phyloP scores from a whole-genome alignment of 23 tunicate genomes.

The Trididemnum clinides region DNA sequence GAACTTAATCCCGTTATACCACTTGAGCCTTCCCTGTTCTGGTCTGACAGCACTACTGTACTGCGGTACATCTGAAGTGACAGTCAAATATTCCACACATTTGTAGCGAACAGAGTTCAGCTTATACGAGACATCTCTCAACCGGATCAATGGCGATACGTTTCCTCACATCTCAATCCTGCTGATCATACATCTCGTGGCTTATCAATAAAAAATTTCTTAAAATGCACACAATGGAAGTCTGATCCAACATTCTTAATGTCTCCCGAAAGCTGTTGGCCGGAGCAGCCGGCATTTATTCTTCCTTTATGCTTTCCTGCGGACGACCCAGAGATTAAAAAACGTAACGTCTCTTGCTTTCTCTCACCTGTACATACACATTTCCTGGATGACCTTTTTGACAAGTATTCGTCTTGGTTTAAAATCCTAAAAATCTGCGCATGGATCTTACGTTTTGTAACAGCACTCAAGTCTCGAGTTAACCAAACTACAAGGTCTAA shows the following conservation, averaged over 20 bases:
- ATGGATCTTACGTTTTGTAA: too few relatives aligned
- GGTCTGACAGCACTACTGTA: constrained; percentile 68
- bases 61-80: constrained; percentile 35
- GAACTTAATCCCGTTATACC: constrained; percentile 23
- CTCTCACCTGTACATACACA: too few relatives aligned
- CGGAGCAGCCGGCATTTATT: too few relatives aligned
- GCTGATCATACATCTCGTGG: constrained; percentile 52
- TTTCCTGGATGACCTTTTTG: too few relatives aligned
- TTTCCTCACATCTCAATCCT: constrained; percentile 34
- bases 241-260: constrained; percentile 54
- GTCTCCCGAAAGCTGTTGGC: constrained; percentile 32
- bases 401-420: too few relatives aligned
- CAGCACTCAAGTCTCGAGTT: too few relatives aligned
- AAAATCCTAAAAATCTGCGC: too few relatives aligned
- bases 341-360: too few relatives aligned
- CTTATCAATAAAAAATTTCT: constrained; percentile 12
- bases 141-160: constrained; percentile 45
- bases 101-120: constrained; percentile 64
- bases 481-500: too few relatives aligned
- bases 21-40: constrained; percentile 13
- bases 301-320: too few relatives aligned
- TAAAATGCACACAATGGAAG: constrained; percentile 31
- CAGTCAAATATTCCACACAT: constrained; percentile 34
- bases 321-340: too few relatives aligned
- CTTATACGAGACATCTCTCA: constrained; percentile 24